Percentiles rank a stretch among this genome's conserved stretches.
These are phyloP conservation scores for Dusona sp. DNA, from an alignment of 2,888 invertebrate species.

Conservation along the genomic window DNA sequence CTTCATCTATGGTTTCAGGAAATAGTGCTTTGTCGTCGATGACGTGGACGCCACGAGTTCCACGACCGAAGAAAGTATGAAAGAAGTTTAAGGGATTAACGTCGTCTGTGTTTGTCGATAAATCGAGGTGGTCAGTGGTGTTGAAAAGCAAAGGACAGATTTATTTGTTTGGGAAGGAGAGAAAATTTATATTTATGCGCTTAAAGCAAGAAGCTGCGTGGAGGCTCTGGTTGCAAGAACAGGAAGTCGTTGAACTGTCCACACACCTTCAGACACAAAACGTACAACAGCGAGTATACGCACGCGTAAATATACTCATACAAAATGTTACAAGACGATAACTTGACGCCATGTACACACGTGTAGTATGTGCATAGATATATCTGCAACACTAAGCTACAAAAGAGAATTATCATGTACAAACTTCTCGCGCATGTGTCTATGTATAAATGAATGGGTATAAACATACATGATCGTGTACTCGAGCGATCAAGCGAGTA, in stretches of 20 bases:
- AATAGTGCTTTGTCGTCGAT: constrained; percentile 28
- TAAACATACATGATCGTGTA: background rate
- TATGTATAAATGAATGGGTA: background rate
- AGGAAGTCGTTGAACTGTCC: constrained; percentile 41
- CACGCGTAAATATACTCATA: background rate
- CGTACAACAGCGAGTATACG: background rate
- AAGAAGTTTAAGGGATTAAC: constrained; percentile 23
- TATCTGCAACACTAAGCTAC: background rate
- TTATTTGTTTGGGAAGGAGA: constrained; percentile 39
- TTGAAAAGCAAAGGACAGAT: constrained; percentile 31
- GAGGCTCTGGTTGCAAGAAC: constrained; percentile 14
- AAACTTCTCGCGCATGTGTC: background rate
- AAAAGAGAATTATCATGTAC: constrained; percentile 45
- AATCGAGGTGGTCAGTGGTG: constrained; percentile 26
- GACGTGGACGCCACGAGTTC: background rate
- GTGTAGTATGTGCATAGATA: no score
- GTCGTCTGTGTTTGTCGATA: constrained; percentile 18
- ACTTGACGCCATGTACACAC: constrained; percentile 28
- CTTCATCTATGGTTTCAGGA: constrained; percentile 28
- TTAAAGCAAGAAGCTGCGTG: constrained; percentile 10
- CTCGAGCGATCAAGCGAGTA: constrained; percentile 25
- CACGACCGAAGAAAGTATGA: background rate
- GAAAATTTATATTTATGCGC: constrained; percentile 39
- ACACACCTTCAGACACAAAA: constrained; percentile 1
- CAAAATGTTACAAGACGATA: constrained; percentile 46